A percentile compares a stretch with the other conserved stretches of the same genome.
Evolutionary conservation across 2,888 invertebrate genomes (phyloP).

Genomic region (Psococerastis gibbosa): DNA sequence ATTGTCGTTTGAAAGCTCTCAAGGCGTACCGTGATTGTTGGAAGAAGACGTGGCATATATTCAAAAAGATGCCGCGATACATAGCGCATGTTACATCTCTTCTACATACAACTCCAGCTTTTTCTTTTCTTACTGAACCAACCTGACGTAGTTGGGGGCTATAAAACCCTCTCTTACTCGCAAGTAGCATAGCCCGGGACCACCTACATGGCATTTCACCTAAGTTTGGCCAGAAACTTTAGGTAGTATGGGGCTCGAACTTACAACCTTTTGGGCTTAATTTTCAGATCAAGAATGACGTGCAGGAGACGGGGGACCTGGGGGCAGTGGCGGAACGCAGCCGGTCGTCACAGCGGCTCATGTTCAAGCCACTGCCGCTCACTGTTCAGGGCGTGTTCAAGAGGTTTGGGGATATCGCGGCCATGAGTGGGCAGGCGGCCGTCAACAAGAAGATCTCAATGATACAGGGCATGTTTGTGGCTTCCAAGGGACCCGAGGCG

Average conservation of each 20-base stretch:
- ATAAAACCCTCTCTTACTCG: too few relatives aligned
- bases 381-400: constrained; percentile 55
- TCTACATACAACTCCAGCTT: too few relatives aligned
- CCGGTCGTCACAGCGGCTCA: constrained; percentile 64
- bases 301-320: constrained; percentile 61
- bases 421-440: constrained; percentile 58
- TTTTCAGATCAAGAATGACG: constrained; percentile 53
- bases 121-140: too few relatives aligned
- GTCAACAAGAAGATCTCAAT: constrained; percentile 74
- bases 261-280: background rate
- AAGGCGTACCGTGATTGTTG: too few relatives aligned
- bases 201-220: too few relatives aligned
- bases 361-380: constrained; percentile 68
- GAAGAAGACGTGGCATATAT: too few relatives aligned
- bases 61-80: too few relatives aligned
- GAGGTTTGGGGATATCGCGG: constrained; percentile 71
- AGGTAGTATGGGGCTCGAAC: background rate
- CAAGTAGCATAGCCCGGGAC: too few relatives aligned
- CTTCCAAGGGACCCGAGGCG: constrained; percentile 74
- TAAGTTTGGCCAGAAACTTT: too few relatives aligned
- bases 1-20: too few relatives aligned
- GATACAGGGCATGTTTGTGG: constrained; percentile 82
- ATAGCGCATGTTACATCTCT: too few relatives aligned
- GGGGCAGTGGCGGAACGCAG: constrained; percentile 80
- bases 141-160: too few relatives aligned